Conservation (phyloP, 2,113 vertebrate species). For the Lathamus discolor region DNA sequence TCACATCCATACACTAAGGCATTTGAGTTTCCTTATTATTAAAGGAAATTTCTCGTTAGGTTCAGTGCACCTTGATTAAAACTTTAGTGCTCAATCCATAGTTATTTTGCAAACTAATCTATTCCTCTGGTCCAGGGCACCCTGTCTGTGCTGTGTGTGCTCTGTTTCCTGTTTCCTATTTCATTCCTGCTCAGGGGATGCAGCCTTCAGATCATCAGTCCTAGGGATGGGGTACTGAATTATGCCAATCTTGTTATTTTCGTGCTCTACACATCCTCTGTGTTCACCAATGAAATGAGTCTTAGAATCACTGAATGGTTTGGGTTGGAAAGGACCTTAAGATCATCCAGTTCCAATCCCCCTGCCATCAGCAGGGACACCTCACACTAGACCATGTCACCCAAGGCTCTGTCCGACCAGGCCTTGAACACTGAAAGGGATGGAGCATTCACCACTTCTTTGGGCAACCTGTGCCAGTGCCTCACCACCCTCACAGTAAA, state of each 20-base stretch:
- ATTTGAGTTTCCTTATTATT: neutral
- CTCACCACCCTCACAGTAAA: neutral
- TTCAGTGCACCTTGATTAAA: neutral
- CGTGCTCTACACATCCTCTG: neutral
- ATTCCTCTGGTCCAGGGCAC: rapidly evolving
- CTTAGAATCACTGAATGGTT: neutral
- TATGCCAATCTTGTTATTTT: neutral
- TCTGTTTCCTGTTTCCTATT: rapidly evolving
- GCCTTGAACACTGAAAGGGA: neutral
- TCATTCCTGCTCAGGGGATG: too few relatives aligned
- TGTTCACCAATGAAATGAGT: neutral
- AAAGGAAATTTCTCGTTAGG: neutral
- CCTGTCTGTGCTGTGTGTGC: neutral
- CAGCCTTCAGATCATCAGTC: neutral
- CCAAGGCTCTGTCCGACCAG: neutral
- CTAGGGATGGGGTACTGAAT: neutral
- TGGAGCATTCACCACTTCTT: neutral
- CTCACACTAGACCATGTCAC: neutral
- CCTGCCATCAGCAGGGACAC: neutral
- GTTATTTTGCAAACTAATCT: neutral
- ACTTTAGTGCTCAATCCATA: neutral
- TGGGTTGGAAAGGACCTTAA: neutral
- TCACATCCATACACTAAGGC: neutral
- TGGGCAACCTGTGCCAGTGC: neutral
- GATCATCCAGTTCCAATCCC: neutral